These are phyloP conservation scores for Bellardia bayeri DNA, from an alignment of 2,888 invertebrate species.

Conservation along the genomic window DNA sequence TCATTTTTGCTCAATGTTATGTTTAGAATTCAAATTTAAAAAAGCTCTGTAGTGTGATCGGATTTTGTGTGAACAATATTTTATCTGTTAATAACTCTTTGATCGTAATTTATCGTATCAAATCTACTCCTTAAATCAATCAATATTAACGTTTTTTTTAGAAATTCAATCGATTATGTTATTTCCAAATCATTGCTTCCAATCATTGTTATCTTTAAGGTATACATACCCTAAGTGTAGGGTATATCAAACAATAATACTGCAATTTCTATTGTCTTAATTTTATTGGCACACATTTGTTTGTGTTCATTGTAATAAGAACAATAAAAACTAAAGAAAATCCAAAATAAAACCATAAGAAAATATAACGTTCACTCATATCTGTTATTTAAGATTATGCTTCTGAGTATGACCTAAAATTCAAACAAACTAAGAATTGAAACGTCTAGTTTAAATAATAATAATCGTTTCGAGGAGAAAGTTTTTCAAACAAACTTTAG, in stretches of 20 bases:
- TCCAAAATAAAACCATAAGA: constrained; percentile 38
- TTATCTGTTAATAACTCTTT: too few relatives aligned
- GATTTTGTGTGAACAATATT: too few relatives aligned
- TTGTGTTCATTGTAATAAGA: constrained; percentile 40
- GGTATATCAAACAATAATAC: constrained; percentile 42
- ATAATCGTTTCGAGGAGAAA: constrained; percentile 35
- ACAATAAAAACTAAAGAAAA: constrained; percentile 40
- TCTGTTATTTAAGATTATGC: constrained; percentile 56
- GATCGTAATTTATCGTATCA: too few relatives aligned
- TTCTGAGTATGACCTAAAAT: constrained; percentile 50
- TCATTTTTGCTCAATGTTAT: too few relatives aligned
- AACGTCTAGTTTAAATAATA: constrained; percentile 47
- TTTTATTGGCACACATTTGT: constrained; percentile 62
- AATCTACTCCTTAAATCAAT: too few relatives aligned
- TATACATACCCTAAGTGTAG: neutral
- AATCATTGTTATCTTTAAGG: neutral
- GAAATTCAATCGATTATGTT: too few relatives aligned
- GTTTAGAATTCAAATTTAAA: too few relatives aligned
- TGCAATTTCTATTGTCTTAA: constrained; percentile 51
- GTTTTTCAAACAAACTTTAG: constrained; percentile 33
- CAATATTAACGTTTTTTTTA: too few relatives aligned
- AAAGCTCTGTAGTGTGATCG: too few relatives aligned
- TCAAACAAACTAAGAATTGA: constrained; percentile 18
- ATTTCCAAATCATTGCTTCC: too few relatives aligned
- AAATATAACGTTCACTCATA: constrained; percentile 47